These are phyloP conservation scores for Carassius gibelio DNA, from an alignment of 2,113 vertebrate genomes.

Conservation along the genomic window DNA sequence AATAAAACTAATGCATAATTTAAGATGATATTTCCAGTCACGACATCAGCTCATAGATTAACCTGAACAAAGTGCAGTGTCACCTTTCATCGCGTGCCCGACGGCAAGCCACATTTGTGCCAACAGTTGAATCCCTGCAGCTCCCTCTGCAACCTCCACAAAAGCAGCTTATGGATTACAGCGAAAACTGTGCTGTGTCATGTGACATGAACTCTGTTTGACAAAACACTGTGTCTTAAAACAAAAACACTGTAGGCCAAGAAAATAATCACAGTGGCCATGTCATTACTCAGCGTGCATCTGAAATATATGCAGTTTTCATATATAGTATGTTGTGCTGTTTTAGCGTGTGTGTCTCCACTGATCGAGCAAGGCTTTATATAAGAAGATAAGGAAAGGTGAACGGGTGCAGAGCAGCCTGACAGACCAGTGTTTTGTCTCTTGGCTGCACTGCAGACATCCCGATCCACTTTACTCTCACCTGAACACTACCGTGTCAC, in stretches of 20 bases:
- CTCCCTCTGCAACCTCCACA: constrained; percentile 16
- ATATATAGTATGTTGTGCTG: not conserved
- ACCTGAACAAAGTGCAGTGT: constrained; percentile 21
- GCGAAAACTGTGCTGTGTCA: constrained; percentile 39
- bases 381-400: constrained; percentile 53
- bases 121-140: constrained; percentile 16
- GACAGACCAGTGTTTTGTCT: not conserved
- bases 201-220: constrained; percentile 39
- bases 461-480: constrained; percentile 47
- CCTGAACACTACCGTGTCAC: constrained; percentile 16
- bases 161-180: constrained; percentile 62
- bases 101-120: constrained; percentile 44
- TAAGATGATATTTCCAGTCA: not conserved
- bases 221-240: constrained; percentile 32
- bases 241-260: not conserved
- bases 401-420: not conserved
- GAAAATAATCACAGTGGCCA: not conserved
- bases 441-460: constrained; percentile 12
- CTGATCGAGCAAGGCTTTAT: constrained; percentile 37
- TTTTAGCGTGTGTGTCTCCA: not conserved
- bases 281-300: not conserved
- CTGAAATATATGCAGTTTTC: not conserved
- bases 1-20: not conserved
- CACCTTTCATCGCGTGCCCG: constrained; percentile 32
- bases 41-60: constrained; percentile 20